These are phyloP conservation scores for Philereme vetulata DNA, from an alignment of 2,888 invertebrate genomes.

Conservation along the genomic window DNA sequence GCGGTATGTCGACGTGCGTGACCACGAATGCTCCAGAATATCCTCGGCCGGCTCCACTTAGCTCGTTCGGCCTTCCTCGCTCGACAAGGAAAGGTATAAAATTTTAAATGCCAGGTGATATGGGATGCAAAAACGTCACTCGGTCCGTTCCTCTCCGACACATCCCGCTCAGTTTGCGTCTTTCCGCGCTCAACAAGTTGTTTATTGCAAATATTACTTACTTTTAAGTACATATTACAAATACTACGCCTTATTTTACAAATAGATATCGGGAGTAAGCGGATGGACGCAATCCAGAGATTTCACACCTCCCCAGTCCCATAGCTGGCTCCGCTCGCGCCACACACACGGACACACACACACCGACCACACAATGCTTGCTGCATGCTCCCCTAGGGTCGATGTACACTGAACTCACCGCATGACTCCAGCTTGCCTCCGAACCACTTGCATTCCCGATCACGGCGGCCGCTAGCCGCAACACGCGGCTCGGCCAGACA, in stretches of 20 bases:
- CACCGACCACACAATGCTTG: constrained; percentile 67
- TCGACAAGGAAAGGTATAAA: constrained; percentile 84
- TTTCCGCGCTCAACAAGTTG: constrained; percentile 57
- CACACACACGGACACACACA: constrained; percentile 69
- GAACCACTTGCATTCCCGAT: constrained; percentile 82
- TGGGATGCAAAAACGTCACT: constrained; percentile 81
- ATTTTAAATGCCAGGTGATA: constrained; percentile 82
- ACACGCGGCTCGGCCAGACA: constrained; percentile 65
- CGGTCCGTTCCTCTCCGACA: constrained; percentile 70
- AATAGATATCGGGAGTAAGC: constrained; percentile 44
- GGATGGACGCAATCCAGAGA: constrained; percentile 65
- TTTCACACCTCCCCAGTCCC: constrained; percentile 65
- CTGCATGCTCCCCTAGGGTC: constrained; percentile 72
- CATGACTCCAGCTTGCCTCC: constrained; percentile 75
- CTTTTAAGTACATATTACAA: constrained; percentile 2
- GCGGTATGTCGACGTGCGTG: constrained; percentile 81
- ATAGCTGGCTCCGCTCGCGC: constrained; percentile 82
- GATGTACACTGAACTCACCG: constrained; percentile 75
- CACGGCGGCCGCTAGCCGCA: constrained; percentile 70
- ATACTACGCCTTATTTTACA: constrained; percentile 2
- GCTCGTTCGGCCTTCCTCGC: constrained; percentile 82
- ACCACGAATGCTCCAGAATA: constrained; percentile 81
- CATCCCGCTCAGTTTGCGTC: constrained; percentile 66
- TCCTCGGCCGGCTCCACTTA: constrained; percentile 81
- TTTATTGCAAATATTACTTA: constrained; percentile 11